phyloP scores from a whole-genome alignment of 2,888 invertebrate genomes.

The Amorpha juglandis region DNA sequence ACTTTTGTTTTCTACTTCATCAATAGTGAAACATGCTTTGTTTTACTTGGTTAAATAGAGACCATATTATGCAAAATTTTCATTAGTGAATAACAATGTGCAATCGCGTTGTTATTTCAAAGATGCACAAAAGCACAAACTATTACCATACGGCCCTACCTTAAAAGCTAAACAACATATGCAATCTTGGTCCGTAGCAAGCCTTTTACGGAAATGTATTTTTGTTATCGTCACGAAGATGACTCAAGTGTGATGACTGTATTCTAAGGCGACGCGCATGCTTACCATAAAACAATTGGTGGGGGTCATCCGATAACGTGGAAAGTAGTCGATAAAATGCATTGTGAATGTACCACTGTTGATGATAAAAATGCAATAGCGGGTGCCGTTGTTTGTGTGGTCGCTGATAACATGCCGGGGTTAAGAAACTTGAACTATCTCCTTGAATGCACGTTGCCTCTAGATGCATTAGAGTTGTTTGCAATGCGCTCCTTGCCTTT shows the following conservation, averaged over 20 bases:
- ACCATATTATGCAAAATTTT: not conserved
- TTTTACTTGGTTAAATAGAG: not conserved
- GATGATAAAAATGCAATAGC: slow-evolving; percentile 53
- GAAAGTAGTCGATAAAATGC: slow-evolving; percentile 68
- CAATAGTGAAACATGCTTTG: not conserved
- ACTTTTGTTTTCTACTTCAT: not conserved
- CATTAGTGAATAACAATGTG: not conserved
- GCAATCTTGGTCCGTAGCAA: slow-evolving; percentile 14
- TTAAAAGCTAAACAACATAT: slow-evolving; percentile 18
- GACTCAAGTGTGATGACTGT: slow-evolving; percentile 12
- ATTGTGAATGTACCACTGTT: slow-evolving; percentile 63
- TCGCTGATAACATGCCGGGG: slow-evolving; percentile 59
- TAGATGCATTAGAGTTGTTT: slow-evolving; percentile 69
- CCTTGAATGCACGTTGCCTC: slow-evolving; percentile 55
- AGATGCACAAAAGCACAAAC: slow-evolving; percentile 13
- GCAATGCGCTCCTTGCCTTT: slow-evolving; percentile 65
- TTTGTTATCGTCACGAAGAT: slow-evolving; percentile 17
- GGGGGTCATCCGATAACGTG: slow-evolving; percentile 74
- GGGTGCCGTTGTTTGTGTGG: slow-evolving; percentile 53
- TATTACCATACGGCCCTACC: slow-evolving; percentile 9
- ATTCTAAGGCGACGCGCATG: slow-evolving; percentile 12
- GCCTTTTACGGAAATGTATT: slow-evolving; percentile 24
- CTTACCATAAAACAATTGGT: slow-evolving; percentile 53
- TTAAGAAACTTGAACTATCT: slow-evolving; percentile 54
- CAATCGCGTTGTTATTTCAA: not conserved